These are phyloP conservation scores for Entomobrya multifasciata DNA, from an alignment of 2,888 invertebrate genomes.

Conservation along the genomic window DNA sequence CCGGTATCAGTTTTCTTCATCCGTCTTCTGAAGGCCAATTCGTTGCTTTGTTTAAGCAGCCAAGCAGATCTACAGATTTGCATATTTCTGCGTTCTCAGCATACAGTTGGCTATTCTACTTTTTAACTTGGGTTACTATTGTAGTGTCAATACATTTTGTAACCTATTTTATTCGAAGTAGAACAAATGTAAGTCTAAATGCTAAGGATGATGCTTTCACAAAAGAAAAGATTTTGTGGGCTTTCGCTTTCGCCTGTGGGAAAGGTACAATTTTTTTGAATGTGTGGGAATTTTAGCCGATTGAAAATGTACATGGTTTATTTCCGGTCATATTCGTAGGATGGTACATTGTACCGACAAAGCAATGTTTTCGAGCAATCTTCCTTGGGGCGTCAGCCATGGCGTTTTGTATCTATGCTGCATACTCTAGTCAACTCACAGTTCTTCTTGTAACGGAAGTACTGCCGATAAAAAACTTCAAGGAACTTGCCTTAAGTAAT, in stretches of 20 bases:
- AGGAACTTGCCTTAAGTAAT: constrained; percentile 43
- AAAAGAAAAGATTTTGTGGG: neutral
- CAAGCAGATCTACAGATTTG: constrained; percentile 27
- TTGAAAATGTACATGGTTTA: too few relatives aligned
- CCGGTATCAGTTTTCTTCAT: constrained; percentile 63
- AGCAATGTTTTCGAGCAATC: constrained; percentile 14
- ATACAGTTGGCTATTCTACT: constrained; percentile 27
- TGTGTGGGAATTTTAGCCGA: too few relatives aligned
- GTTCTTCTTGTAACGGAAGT: constrained; percentile 50
- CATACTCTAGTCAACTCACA: constrained; percentile 57
- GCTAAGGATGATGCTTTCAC: constrained; percentile 2
- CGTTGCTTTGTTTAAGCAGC: constrained; percentile 68
- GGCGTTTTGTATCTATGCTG: constrained; percentile 49
- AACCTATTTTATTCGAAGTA: neutral
- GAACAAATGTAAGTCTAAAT: neutral
- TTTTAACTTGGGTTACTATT: constrained; percentile 46
- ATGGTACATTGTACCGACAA: constrained; percentile 37
- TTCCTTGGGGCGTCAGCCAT: constrained; percentile 35
- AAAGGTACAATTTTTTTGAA: too few relatives aligned
- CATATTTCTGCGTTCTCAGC: constrained; percentile 37
- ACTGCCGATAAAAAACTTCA: constrained; percentile 63
- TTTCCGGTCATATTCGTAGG: too few relatives aligned
- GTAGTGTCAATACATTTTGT: neutral
- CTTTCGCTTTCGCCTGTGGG: neutral
- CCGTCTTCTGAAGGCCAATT: constrained; percentile 40